A percentile compares a stretch with the other conserved stretches of the same genome.
phyloP scores from a whole-genome alignment of 2,113 vertebrate genomes.

The Centrocercus urophasianus region DNA sequence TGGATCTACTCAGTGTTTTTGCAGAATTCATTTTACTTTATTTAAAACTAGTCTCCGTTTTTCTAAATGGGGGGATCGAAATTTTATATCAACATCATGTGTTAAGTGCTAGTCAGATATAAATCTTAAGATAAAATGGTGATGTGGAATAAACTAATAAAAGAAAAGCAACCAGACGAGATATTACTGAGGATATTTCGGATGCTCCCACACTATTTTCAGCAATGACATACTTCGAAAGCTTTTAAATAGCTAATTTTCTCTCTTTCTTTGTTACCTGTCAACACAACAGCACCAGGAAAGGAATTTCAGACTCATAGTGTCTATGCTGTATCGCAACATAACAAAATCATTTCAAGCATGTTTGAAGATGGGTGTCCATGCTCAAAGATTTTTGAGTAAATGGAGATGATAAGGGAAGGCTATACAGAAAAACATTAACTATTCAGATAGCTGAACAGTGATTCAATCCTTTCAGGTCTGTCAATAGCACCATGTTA shows the following conservation, averaged over 20 bases:
- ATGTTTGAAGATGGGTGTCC: neutral
- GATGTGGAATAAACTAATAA: slow-evolving; percentile 29
- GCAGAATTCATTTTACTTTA: slow-evolving; percentile 3
- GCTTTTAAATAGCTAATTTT: slow-evolving; percentile 15
- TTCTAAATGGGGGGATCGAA: neutral
- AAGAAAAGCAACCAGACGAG: slow-evolving; percentile 2
- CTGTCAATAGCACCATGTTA: neutral
- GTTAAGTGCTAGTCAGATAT: slow-evolving; percentile 5
- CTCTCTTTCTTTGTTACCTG: slow-evolving; percentile 10
- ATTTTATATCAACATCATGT: neutral
- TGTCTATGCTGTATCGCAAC: neutral
- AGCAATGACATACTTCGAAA: neutral
- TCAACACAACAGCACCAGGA: slow-evolving; percentile 35
- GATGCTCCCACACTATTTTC: neutral
- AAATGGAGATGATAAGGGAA: neutral
- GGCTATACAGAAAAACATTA: neutral
- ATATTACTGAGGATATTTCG: slow-evolving; percentile 24
- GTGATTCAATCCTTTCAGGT: neutral
- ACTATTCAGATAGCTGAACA: neutral
- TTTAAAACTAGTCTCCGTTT: neutral
- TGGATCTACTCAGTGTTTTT: neutral
- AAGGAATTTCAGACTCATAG: slow-evolving; percentile 12
- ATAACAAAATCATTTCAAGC: slow-evolving; percentile 28
- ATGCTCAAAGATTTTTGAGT: neutral
- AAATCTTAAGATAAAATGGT: slow-evolving; percentile 10